These are phyloP conservation scores for Scolanthus callimorphus DNA, from an alignment of 92 coral and sea anemone genomes.

Conservation along the genomic window DNA sequence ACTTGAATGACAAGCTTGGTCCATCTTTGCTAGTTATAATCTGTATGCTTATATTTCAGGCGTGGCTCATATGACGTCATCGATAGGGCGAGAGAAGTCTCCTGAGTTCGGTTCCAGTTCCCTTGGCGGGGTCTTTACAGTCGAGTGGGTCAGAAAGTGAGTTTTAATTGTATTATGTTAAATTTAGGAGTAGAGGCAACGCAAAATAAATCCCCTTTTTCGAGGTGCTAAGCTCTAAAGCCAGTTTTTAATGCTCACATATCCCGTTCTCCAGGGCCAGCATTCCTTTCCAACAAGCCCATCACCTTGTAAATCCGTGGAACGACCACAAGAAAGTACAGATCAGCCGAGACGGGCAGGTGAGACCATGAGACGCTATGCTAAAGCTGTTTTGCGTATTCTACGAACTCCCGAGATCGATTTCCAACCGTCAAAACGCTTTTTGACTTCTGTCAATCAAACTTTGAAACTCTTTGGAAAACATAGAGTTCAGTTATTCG, in stretches of 20 bases:
- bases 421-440: no score
- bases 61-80: slow-evolving; percentile 87
- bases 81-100: slow-evolving; percentile 92
- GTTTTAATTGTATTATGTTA: not conserved
- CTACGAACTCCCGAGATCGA: no score
- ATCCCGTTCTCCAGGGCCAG: slow-evolving; percentile 54
- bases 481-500: no score
- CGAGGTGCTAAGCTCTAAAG: not conserved
- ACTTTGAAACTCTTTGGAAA: no score
- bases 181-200: not conserved
- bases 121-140: slow-evolving; percentile 86
- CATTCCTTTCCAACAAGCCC: slow-evolving; percentile 94
- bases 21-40: not conserved
- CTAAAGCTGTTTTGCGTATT: no score
- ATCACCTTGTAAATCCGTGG: slow-evolving; percentile 96
- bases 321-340: slow-evolving; percentile 98
- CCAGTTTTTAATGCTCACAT: not conserved
- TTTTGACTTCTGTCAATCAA: no score
- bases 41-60: slow-evolving; percentile 27
- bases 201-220: not conserved
- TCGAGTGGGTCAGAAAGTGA: slow-evolving; percentile 92
- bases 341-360: slow-evolving; percentile 99
- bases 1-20: not conserved
- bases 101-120: slow-evolving; percentile 97
- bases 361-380: slow-evolving; percentile 16